These are phyloP conservation scores for Oncorhynchus kisutch DNA, from an alignment of 2,113 vertebrate species.

Conservation along the genomic window DNA sequence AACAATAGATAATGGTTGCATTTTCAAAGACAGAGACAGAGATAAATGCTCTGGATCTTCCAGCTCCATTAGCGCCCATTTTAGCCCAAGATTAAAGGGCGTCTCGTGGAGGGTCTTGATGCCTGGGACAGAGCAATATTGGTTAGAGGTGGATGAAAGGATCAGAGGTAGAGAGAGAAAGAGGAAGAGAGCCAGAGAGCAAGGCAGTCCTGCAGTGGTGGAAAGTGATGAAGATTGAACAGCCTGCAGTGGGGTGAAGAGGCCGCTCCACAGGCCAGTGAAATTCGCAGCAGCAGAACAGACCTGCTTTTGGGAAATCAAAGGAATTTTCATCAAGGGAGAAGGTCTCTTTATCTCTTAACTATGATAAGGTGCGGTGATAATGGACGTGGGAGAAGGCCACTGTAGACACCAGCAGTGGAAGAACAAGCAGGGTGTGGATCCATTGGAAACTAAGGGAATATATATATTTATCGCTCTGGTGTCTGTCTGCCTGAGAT, in stretches of 20 bases:
- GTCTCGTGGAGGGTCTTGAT: conserved; percentile 11
- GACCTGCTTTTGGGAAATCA: conserved; percentile 45
- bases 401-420: conserved; percentile 1
- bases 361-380: conserved; percentile 20
- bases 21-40: conserved; percentile 15
- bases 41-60: conserved; percentile 7
- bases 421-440: not conserved
- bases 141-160: conserved; percentile 23
- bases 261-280: conserved; percentile 32
- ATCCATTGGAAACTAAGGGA: conserved; percentile 7
- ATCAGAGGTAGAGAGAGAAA: conserved; percentile 2
- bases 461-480: conserved; percentile 7
- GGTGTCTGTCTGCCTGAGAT: not conserved
- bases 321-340: conserved; percentile 32
- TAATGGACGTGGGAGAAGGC: conserved; percentile 18
- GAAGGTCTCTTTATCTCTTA: conserved; percentile 9
- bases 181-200: not conserved
- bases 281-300: conserved; percentile 40
- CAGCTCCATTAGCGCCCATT: conserved; percentile 20
- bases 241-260: conserved; percentile 20
- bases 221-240: conserved; percentile 22
- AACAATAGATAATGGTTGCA: conserved; percentile 27
- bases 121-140: conserved; percentile 24
- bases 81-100: conserved; percentile 40
- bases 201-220: conserved; percentile 21